Evolutionary conservation across 2,113 vertebrate species (phyloP), one percentile per base, ranked within the genome.

Genomic region (Neolamprologus fasciatus): DNA sequence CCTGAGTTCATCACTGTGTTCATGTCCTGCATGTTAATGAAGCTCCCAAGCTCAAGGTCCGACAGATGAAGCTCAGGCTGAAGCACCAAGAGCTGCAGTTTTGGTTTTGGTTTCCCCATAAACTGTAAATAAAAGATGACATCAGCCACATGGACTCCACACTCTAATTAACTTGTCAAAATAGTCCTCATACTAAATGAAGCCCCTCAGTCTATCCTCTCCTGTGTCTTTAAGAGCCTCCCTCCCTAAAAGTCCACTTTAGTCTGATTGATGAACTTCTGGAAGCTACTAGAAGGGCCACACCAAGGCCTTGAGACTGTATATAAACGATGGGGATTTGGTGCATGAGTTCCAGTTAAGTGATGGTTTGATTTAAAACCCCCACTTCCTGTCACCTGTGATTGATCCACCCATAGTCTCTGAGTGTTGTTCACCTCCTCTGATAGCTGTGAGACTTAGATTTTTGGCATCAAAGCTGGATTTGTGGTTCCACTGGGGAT

Each of bases 401-500:
- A 4, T 37, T 66, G 61, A n/a, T 2, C 10, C 31, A 66, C 33
- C 31, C 61, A 66, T 66, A 66, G 61, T 66, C 61, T 12, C 17
- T 37, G 61, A n/a, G 6, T 66, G 31, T 66, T 1, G 0, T 66
- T 37, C 17, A 37, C 61, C 17, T 37, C 33, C 61, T 66, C 31
- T 66, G 61, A 66, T 37, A 68, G 19, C 33, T 68, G 61, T 37
- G 61, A 37, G 33, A 21, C 33, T 68, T 37, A 13, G 19, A 47
- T 47, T 47, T 8, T 45, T 9, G 4, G 3, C 3, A 16, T 23
- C n/a, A 9, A 42, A 23, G 66, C 12, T 23, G 8, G n/a, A 71
- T 42, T 71, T 42, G 3, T 71, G 66, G 80, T 31, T 47, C 37
- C 5, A 45, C 54, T 81, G 54, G 37, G 37, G 98, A 33, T 19